Evolutionary conservation across 2,113 vertebrate species (phyloP).

Genomic region (Corvus cornix): DNA sequence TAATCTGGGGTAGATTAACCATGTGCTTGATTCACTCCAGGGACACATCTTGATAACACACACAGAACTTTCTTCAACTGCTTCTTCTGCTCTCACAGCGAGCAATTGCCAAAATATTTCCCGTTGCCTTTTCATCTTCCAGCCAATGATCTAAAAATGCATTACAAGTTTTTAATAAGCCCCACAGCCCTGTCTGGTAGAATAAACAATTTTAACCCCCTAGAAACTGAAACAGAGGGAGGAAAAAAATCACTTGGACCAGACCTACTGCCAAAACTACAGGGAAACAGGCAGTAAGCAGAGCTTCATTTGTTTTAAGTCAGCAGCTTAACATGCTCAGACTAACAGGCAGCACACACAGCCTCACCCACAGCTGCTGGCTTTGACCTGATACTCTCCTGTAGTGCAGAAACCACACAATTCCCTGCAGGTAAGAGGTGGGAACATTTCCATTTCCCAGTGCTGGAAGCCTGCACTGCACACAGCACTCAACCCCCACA

Average conservation of each 20-base stretch:
- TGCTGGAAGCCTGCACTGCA: not conserved
- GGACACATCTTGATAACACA: not conserved
- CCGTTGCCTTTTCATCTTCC: not conserved
- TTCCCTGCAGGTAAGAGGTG: not conserved
- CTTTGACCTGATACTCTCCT: not conserved
- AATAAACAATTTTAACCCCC: not conserved
- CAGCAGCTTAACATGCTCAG: not conserved
- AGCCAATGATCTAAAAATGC: not conserved
- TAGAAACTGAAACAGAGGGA: not conserved
- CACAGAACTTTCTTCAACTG: not conserved
- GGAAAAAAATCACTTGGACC: not conserved
- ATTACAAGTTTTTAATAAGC: not conserved
- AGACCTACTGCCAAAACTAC: not conserved
- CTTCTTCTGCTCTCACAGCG: not conserved
- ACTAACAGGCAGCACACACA: not conserved
- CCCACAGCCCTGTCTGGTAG: fast-evolving
- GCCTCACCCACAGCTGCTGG: not conserved
- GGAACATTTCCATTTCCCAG: not conserved
- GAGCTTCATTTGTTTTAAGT: not conserved
- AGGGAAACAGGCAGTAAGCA: not conserved
- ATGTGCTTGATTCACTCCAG: not conserved
- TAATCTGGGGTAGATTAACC: not conserved
- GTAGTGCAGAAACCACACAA: not conserved
- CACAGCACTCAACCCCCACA: fast-evolving
- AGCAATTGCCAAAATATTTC: not conserved